phyloP scores from a whole-genome alignment of 2,113 vertebrate genomes.

The Xiphophorus couchianus region DNA sequence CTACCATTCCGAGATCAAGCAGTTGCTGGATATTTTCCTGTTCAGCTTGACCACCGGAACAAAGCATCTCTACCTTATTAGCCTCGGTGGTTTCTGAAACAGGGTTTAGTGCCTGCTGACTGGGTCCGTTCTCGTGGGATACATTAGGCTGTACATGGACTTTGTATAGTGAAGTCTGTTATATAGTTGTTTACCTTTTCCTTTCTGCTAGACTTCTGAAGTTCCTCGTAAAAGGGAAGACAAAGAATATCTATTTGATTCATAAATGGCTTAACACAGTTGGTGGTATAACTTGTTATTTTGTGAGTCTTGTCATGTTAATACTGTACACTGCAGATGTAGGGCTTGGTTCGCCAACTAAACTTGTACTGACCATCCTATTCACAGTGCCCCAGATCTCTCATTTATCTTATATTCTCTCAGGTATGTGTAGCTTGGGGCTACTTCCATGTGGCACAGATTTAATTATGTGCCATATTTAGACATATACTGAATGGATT shows the following conservation, averaged over 20 bases:
- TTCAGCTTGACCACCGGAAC: conserved; percentile 35
- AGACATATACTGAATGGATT: conserved; percentile 69
- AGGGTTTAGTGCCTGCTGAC: conserved; percentile 43
- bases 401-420: conserved; percentile 55
- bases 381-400: conserved; percentile 64
- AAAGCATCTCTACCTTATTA: conserved; percentile 47
- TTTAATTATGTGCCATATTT: conserved; percentile 76
- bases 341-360: conserved; percentile 9
- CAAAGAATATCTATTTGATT: neutral
- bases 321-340: conserved; percentile 17
- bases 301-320: conserved; percentile 8
- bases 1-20: conserved; percentile 30
- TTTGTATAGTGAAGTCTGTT: conserved; percentile 19
- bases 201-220: conserved; percentile 1
- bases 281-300: conserved; percentile 4
- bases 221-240: conserved; percentile 16
- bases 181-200: conserved; percentile 26
- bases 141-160: conserved; percentile 6
- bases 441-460: conserved; percentile 63
- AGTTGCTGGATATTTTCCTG: conserved; percentile 31
- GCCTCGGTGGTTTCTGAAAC: conserved; percentile 28
- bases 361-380: conserved; percentile 41
- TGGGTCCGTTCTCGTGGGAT: conserved; percentile 30
- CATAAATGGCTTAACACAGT: conserved; percentile 1
- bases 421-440: conserved; percentile 58